Evolutionary conservation across 2,113 vertebrate genomes (phyloP).

Genomic region (Shinisaurus crocodilurus): DNA sequence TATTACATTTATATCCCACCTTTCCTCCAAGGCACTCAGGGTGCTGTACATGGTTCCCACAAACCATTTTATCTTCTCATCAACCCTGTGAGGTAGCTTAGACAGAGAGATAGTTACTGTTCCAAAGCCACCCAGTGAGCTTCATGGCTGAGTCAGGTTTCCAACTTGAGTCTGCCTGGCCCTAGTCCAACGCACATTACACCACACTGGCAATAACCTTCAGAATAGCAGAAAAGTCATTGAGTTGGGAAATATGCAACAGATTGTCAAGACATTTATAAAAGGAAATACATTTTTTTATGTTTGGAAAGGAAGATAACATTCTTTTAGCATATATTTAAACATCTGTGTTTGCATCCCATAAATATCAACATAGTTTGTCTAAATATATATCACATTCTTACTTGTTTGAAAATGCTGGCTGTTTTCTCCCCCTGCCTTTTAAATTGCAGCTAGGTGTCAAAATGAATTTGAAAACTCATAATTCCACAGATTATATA

Average conservation of each 20-base stretch:
- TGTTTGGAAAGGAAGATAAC: background rate
- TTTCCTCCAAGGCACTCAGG: background rate
- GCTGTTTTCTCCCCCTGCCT: background rate
- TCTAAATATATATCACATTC: background rate
- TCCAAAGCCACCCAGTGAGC: background rate
- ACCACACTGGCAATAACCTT: constrained; percentile 20
- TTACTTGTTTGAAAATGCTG: constrained; percentile 4
- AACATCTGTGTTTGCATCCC: constrained; percentile 30
- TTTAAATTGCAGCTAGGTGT: constrained; percentile 11
- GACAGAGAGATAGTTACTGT: background rate
- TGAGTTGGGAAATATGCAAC: constrained; percentile 3
- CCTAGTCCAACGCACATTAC: too few relatives aligned
- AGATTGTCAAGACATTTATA: background rate
- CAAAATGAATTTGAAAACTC: constrained; percentile 46
- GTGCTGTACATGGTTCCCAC: background rate
- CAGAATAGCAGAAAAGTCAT: constrained; percentile 10
- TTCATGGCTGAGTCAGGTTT: background rate
- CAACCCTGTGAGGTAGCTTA: background rate
- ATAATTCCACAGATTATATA: background rate
- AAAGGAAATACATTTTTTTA: background rate
- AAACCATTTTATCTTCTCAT: background rate
- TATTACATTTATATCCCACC: background rate
- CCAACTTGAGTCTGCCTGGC: background rate
- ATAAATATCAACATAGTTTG: constrained; percentile 20
- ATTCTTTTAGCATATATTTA: constrained; percentile 5